Percentiles rank a stretch among this genome's conserved stretches.
phyloP scores from a whole-genome alignment of 2,113 vertebrate species.

The Pardalotus punctatus region DNA sequence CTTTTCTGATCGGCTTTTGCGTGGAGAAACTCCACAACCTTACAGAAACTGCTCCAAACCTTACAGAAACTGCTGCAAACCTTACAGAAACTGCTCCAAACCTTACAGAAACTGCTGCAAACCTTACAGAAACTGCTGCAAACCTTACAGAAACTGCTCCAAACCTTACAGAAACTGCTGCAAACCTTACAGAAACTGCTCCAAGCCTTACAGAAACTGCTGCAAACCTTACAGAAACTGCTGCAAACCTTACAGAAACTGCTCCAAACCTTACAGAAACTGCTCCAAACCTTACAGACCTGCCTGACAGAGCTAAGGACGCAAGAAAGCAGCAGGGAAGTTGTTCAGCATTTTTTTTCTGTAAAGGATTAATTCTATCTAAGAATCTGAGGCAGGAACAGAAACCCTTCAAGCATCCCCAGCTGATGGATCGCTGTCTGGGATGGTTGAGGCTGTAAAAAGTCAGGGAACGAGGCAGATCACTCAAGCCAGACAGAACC shows the following conservation, averaged over 20 bases:
- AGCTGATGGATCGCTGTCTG: accelerated
- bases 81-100: no score
- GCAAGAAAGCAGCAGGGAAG: not conserved
- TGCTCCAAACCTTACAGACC: no score
- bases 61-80: accelerated
- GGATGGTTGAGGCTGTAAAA: not conserved
- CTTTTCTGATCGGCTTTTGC: not conserved
- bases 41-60: not conserved
- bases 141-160: no score
- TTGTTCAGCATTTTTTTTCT: not conserved
- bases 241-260: no score
- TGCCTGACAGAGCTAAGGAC: accelerated
- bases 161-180: not conserved
- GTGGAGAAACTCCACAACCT: not conserved
- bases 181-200: no score
- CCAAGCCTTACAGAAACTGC: no score
- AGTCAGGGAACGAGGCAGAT: not conserved
- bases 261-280: no score
- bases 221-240: no score
- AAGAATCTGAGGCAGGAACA: not conserved
- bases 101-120: no score
- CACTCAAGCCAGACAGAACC: not conserved
- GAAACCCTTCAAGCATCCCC: not conserved
- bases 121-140: not conserved
- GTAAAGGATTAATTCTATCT: not conserved